Percentiles rank a stretch among this genome's conserved stretches.
phyloP scores from a whole-genome alignment of 1,140 invertebrate species.

The Drosophila arawakana region DNA sequence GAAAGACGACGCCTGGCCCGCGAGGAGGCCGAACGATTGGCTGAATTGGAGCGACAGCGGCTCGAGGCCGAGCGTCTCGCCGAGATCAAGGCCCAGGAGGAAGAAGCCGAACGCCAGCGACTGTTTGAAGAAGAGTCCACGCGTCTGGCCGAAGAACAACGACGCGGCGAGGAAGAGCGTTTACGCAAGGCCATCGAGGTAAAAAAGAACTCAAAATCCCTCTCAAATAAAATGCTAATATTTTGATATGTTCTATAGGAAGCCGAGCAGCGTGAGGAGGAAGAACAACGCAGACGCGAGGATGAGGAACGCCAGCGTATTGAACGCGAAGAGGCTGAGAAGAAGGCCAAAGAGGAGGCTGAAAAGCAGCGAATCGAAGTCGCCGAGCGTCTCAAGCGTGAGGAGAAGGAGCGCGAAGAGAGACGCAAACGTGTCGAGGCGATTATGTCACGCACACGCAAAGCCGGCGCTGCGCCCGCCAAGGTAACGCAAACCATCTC shows the following conservation, averaged over 20 bases:
- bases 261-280: conserved; percentile 88
- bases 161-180: conserved; percentile 90
- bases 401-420: conserved; percentile 92
- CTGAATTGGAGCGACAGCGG: conserved; percentile 91
- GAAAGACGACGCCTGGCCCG: conserved; percentile 92
- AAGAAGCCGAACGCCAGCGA: conserved; percentile 93
- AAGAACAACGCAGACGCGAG: conserved; percentile 87
- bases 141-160: conserved; percentile 89
- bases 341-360: conserved; percentile 90
- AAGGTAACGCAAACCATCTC: conserved; percentile 55
- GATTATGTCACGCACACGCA: conserved; percentile 92
- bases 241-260: conserved; percentile 82
- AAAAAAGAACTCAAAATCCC: conserved; percentile 12
- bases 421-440: conserved; percentile 92
- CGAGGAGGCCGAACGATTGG: conserved; percentile 94
- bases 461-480: conserved; percentile 84
- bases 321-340: conserved; percentile 91
- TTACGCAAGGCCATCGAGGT: conserved; percentile 90
- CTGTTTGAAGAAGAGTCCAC: conserved; percentile 91
- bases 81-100: conserved; percentile 90
- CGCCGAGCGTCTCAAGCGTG: conserved; percentile 90
- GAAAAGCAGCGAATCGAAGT: conserved; percentile 91
- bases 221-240: background rate
- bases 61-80: conserved; percentile 90
- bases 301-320: conserved; percentile 89